phyloP scores from a whole-genome alignment of 64 coral and sea anemone genomes.

The Porites australiensis region DNA sequence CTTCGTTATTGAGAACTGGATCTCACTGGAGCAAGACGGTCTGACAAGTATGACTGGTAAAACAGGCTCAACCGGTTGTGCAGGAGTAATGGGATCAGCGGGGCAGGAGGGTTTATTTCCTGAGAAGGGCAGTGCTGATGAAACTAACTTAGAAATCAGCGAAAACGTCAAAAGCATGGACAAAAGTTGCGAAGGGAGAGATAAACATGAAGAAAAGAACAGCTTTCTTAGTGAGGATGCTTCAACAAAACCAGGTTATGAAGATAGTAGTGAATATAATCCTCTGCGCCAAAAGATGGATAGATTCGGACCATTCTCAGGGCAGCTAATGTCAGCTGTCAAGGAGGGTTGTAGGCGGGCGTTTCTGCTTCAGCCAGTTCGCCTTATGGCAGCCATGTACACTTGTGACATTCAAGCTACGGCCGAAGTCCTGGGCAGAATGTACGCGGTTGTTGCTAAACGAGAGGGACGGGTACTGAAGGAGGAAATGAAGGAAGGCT shows the following conservation, averaged over 20 bases:
- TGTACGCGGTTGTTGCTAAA: constrained; percentile 95
- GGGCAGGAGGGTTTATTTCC: not conserved
- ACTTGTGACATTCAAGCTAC: constrained; percentile 95
- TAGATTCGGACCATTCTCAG: constrained; percentile 86
- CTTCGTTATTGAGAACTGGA: constrained; percentile 90
- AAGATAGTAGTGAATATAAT: not conserved
- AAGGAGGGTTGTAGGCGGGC: constrained; percentile 98
- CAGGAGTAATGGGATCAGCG: constrained; percentile 17
- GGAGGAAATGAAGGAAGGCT: constrained; percentile 97
- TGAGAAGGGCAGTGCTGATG: not conserved
- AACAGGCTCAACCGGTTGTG: not conserved
- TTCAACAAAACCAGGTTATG: not conserved
- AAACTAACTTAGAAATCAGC: not conserved
- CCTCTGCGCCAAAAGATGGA: constrained; percentile 33
- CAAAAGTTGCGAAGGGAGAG: not conserved
- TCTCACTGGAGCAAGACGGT: constrained; percentile 8
- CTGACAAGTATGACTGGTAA: not conserved
- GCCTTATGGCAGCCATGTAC: constrained; percentile 99
- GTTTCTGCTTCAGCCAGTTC: constrained; percentile 86
- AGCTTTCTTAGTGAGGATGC: not conserved
- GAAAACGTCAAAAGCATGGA: not conserved
- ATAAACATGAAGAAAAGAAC: not conserved
- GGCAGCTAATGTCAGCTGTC: constrained; percentile 95
- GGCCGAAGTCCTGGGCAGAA: constrained; percentile 92
- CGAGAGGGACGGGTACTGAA: constrained; percentile 93